Evolutionary conservation across 2,888 invertebrate genomes (phyloP).

Genomic region (Dryomyza anilis): DNA sequence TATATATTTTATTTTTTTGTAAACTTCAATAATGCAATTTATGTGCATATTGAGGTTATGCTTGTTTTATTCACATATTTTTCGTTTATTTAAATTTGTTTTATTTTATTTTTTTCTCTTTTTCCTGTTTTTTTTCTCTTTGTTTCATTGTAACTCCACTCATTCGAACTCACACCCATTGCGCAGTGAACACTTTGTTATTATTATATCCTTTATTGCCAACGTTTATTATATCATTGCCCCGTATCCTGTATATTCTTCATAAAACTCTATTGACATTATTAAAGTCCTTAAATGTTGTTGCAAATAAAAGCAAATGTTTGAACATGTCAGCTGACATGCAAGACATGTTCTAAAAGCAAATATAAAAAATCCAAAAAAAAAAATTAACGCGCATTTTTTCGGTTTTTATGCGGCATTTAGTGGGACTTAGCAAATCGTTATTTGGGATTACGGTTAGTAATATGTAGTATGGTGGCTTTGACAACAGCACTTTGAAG

Average conservation of each 20-base stretch:
- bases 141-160: not conserved
- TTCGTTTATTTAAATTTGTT: not conserved
- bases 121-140: not conserved
- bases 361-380: not conserved
- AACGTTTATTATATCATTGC: not conserved
- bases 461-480: too few species aligned
- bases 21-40: slow-evolving; percentile 25
- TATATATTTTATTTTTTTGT: too few species aligned
- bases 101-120: not conserved
- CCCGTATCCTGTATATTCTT: not conserved
- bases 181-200: not conserved
- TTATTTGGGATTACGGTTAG: too few species aligned
- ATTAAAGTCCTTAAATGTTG: slow-evolving; percentile 1
- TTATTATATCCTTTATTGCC: not conserved
- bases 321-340: not conserved
- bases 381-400: not conserved
- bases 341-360: not conserved
- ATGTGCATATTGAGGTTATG: slow-evolving; percentile 9
- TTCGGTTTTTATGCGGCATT: not conserved
- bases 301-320: not conserved
- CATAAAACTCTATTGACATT: not conserved
- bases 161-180: not conserved
- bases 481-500: too few species aligned
- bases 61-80: not conserved
- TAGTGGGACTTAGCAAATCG: too few species aligned